These are phyloP conservation scores for Marcusenius ussheri DNA, from an alignment of 2,113 vertebrate genomes.

Conservation along the genomic window DNA sequence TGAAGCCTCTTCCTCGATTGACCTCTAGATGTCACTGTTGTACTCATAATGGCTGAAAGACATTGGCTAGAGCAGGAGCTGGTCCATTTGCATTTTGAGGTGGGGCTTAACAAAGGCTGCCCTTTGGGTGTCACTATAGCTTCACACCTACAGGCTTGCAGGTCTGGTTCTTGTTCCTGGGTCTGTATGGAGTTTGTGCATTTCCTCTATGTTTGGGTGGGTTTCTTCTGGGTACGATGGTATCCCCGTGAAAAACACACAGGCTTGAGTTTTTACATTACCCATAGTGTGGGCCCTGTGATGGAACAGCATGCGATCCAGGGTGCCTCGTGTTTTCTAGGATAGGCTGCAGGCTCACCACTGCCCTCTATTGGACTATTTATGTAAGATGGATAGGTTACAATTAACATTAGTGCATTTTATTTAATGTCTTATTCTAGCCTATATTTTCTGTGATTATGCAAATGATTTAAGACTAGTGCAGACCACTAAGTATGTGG, in stretches of 20 bases:
- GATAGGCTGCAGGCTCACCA: not conserved
- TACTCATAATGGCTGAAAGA: constrained; percentile 44
- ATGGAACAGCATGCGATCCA: not conserved
- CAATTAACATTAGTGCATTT: not conserved
- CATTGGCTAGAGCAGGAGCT: not conserved
- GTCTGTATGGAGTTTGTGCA: not conserved
- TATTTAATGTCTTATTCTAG: not conserved
- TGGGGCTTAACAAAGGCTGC: not conserved
- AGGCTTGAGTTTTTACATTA: not conserved
- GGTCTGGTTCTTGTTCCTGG: not conserved
- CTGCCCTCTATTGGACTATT: not conserved
- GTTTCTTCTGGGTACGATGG: not conserved
- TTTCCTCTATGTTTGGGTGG: not conserved
- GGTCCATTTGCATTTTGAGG: not conserved
- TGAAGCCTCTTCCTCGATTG: not conserved
- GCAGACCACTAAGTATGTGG: not conserved
- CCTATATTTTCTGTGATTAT: not conserved
- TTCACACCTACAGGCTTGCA: not conserved
- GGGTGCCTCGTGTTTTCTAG: not conserved
- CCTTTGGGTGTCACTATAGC: not conserved
- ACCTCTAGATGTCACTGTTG: constrained; percentile 68
- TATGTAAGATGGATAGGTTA: not conserved
- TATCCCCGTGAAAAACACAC: not conserved
- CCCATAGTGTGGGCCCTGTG: not conserved
- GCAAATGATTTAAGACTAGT: not conserved